Percentiles rank a stretch among this genome's conserved stretches.
These are phyloP conservation scores for Drosophila kikkawai DNA, from an alignment of 1,140 invertebrate genomes.

Conservation along the genomic window DNA sequence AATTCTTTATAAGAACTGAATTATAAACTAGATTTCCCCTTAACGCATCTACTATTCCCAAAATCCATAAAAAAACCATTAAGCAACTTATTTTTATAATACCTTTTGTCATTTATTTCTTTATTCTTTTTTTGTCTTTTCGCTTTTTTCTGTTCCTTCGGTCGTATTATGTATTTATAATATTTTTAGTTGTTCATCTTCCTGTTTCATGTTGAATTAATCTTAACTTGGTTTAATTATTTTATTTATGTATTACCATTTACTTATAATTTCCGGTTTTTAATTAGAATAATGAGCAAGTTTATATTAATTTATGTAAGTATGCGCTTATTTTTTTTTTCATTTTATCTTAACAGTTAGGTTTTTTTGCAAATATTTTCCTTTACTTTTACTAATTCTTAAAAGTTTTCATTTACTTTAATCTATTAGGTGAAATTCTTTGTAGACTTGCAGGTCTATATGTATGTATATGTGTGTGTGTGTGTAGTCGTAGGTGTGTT, in stretches of 20 bases:
- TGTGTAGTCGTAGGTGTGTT: slow-evolving; percentile 26
- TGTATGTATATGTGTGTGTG: slow-evolving; percentile 16
- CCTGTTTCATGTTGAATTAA: slow-evolving; percentile 66
- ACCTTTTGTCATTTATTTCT: slow-evolving; percentile 68
- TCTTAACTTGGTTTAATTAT: slow-evolving; percentile 64
- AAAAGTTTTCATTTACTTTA: slow-evolving; percentile 51
- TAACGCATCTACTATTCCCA: accelerated
- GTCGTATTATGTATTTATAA: slow-evolving; percentile 66
- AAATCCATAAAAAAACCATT: not conserved
- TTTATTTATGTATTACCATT: slow-evolving; percentile 75
- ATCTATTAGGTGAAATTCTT: slow-evolving; percentile 70
- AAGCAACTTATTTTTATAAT: slow-evolving; percentile 45
- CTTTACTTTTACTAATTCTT: slow-evolving; percentile 34
- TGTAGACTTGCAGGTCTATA: slow-evolving; percentile 62
- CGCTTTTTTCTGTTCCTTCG: slow-evolving; percentile 37
- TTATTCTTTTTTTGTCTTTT: slow-evolving; percentile 36
- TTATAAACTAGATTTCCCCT: not conserved
- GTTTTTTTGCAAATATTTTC: slow-evolving; percentile 41
- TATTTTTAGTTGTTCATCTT: slow-evolving; percentile 63
- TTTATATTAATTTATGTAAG: slow-evolving; percentile 77
- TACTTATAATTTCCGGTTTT: slow-evolving; percentile 65
- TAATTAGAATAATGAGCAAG: slow-evolving; percentile 79
- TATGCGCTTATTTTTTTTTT: slow-evolving; percentile 47
- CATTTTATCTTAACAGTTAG: slow-evolving; percentile 63
- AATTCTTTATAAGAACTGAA: not conserved